Base-by-base conservation (phyloP, 2,113 vertebrate genomes). In the Hippolais icterina region DNA sequence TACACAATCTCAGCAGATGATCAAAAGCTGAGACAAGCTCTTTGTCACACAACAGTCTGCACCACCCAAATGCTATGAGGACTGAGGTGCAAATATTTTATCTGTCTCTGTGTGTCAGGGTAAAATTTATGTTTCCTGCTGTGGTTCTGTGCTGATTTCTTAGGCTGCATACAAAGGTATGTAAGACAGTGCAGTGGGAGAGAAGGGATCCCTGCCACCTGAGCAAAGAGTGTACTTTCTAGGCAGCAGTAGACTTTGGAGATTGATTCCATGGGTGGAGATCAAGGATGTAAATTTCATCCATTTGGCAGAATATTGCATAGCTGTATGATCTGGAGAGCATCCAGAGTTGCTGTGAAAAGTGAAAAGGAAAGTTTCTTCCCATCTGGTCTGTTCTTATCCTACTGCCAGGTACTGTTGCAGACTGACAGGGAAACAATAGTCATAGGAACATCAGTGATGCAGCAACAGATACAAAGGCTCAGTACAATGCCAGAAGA, bases 61-160 rank as follows among this genome's bases (percentile, higher is more conserved):
- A 4, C 37, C 61, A 37, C 6, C 6, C 25, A 39, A 42, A 59
- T 65, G 9, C 0, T 0, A 25, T 31, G 15, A 27, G 23, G 8
- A 10, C n/a, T 47, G 7, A 18, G 15, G 60, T 10, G 4, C 5
- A 76, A 90, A 76, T 0, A 13, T 68, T 87, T 82, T 39, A 25
- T 14, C 53, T 56, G 6, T 54, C 69, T 70, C 44, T 56, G 13
- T 59, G 50, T 31, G 15, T 75, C 35, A 50, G 37, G 11, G 47
- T 78, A 70, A 70, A 65, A 70, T 42, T 23, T 42, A 2, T 44
- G 6, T 82, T 89, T 88, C 22, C 42, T 69, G 0, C 41, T 69
- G 29, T 22, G n/a, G 4, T 14, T 28, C 14, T 87, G 22, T 49
- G 17, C 25, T 27, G 15, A 21, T 56, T 44, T 64, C 24, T 78